Conservation (phyloP, 2,888 invertebrate genomes). For the Spisula solida region DNA sequence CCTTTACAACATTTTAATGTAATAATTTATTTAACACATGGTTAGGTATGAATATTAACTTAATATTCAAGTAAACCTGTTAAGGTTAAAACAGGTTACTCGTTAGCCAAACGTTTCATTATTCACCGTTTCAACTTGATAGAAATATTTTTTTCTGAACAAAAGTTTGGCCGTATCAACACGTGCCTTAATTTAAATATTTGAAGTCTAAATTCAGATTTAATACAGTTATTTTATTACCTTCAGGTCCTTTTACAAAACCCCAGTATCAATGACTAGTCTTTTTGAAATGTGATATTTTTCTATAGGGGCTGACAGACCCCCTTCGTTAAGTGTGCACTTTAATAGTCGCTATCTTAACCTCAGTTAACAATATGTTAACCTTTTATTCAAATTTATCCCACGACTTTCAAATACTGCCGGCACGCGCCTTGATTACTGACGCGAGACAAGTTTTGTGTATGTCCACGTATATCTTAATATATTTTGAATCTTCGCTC, state of each 20-base stretch:
- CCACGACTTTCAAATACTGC: background rate
- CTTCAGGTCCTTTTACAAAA: background rate
- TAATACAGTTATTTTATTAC: slow-evolving; percentile 27
- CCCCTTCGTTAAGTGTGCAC: background rate
- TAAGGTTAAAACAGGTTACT: background rate
- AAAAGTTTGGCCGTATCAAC: background rate
- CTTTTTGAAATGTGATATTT: slow-evolving; percentile 4
- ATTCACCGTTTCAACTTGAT: background rate
- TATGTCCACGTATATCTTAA: slow-evolving; percentile 11
- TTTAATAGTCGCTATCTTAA: background rate
- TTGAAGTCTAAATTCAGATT: background rate
- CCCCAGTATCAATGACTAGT: background rate
- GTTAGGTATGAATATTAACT: background rate
- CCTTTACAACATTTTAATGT: too few relatives aligned
- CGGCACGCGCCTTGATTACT: slow-evolving; percentile 20
- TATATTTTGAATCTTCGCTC: slow-evolving; percentile 28
- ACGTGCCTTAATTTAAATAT: slow-evolving; percentile 12
- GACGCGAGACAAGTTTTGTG: background rate
- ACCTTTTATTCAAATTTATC: background rate
- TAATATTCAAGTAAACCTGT: too few relatives aligned
- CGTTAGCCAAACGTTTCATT: background rate
- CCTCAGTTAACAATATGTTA: background rate
- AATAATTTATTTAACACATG: too few relatives aligned
- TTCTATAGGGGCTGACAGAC: background rate
- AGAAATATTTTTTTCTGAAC: background rate